phyloP scores from a whole-genome alignment of 1,140 invertebrate species.

The Nasonia giraulti region DNA sequence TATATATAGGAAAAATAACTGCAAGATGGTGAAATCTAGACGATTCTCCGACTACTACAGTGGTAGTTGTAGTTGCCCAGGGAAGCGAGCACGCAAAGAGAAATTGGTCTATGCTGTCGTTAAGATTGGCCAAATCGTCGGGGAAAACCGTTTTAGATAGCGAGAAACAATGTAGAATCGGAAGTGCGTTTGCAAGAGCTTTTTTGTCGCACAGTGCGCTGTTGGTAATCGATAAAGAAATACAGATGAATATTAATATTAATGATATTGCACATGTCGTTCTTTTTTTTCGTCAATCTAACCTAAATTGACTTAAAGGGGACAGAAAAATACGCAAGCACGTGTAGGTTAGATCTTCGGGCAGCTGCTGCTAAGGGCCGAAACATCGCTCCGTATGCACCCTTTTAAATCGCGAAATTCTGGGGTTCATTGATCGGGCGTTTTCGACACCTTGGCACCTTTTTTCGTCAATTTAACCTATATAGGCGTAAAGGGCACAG shows the following conservation, averaged over 20 bases:
- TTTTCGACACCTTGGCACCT: too few species aligned
- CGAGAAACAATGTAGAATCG: slow-evolving; percentile 32
- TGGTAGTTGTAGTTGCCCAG: not conserved
- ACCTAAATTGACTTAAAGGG: too few species aligned
- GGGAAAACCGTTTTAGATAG: slow-evolving; percentile 45
- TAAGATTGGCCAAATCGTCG: slow-evolving; percentile 47
- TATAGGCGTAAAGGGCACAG: too few species aligned
- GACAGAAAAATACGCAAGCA: too few species aligned
- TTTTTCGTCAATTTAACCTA: too few species aligned
- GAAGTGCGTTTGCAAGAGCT: slow-evolving; percentile 26
- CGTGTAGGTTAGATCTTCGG: too few species aligned
- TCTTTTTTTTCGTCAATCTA: too few species aligned
- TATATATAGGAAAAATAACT: slow-evolving; percentile 33
- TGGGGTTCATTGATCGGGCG: too few species aligned
- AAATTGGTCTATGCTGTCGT: slow-evolving; percentile 47
- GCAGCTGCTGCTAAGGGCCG: too few species aligned
- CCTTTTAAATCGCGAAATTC: too few species aligned
- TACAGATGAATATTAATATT: not conserved
- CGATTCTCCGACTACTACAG: not conserved
- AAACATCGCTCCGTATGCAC: too few species aligned
- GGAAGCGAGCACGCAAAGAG: slow-evolving; percentile 44
- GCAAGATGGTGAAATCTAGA: slow-evolving; percentile 34
- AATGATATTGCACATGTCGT: not conserved
- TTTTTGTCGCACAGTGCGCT: slow-evolving; percentile 21
- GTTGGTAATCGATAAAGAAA: not conserved